These are phyloP conservation scores for Nycticryphes semicollaris DNA, from an alignment of 2,113 vertebrate species.

Conservation along the genomic window DNA sequence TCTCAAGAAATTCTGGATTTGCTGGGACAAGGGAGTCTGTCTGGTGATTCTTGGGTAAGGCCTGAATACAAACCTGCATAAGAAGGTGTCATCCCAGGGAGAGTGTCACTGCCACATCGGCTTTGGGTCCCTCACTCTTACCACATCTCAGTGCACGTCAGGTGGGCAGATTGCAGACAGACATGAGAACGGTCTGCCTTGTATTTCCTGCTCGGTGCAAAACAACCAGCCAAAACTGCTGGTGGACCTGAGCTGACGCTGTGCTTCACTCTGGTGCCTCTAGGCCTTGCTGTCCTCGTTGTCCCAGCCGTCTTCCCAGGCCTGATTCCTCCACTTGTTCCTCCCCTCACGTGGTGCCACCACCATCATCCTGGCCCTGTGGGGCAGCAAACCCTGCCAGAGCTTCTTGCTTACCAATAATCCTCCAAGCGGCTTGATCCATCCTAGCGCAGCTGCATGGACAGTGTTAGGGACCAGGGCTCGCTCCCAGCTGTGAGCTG, in stretches of 20 bases:
- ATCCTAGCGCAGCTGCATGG: accelerated
- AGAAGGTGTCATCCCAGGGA: background rate
- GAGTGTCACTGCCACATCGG: background rate
- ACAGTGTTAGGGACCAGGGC: background rate
- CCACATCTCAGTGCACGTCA: accelerated
- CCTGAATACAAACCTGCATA: background rate
- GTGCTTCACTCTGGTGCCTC: accelerated
- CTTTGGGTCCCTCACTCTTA: background rate
- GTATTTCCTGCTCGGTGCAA: accelerated
- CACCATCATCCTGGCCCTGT: background rate
- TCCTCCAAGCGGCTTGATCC: accelerated
- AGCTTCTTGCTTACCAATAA: background rate
- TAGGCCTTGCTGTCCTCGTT: too few relatives aligned
- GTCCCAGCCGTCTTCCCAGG: accelerated
- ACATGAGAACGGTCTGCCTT: background rate
- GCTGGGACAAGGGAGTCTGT: background rate
- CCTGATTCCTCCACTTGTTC: background rate
- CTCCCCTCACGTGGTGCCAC: background rate
- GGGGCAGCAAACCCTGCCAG: background rate
- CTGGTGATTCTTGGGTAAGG: background rate
- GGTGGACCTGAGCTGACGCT: background rate
- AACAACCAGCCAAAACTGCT: background rate
- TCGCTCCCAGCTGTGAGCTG: background rate
- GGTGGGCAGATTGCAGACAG: accelerated
- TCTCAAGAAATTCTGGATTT: background rate